Evolutionary conservation across 2,113 vertebrate genomes (phyloP).

Genomic region (Speoplatyrhinus poulsoni): DNA sequence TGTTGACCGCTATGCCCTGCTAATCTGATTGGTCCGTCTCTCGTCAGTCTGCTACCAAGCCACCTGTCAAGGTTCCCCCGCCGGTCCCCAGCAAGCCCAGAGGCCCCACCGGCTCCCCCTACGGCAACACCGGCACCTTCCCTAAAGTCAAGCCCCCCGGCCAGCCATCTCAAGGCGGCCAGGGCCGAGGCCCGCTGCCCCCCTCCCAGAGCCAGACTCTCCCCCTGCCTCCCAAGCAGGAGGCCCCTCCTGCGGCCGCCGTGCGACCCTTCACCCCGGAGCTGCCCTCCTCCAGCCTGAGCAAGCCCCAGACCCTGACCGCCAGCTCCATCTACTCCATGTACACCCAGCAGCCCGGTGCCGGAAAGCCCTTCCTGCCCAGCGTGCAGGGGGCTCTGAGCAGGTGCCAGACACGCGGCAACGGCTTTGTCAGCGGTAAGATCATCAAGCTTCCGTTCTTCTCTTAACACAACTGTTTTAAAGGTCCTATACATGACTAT

Average conservation of each 20-base stretch:
- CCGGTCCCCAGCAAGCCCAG: constrained; percentile 96
- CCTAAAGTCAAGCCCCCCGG: constrained; percentile 80
- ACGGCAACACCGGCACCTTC: constrained; percentile 69
- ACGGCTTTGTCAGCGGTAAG: constrained; percentile 87
- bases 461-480: background rate
- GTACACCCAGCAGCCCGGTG: constrained; percentile 88
- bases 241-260: constrained; percentile 88
- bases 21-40: constrained; percentile 9
- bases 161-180: constrained; percentile 72
- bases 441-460: background rate
- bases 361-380: constrained; percentile 84
- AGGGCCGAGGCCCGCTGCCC: constrained; percentile 59
- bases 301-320: constrained; percentile 87
- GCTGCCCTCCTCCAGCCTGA: constrained; percentile 76
- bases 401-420: constrained; percentile 77
- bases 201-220: constrained; percentile 81
- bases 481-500: no score
- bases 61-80: constrained; percentile 88
- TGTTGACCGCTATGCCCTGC: no score
- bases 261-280: constrained; percentile 95
- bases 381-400: constrained; percentile 79
- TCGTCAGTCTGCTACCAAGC: constrained; percentile 81
- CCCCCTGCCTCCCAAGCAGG: constrained; percentile 84
- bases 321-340: constrained; percentile 96
- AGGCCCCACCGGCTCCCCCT: constrained; percentile 80